These are phyloP conservation scores for Oreonectes daqikongensis DNA, from an alignment of 2,797 vertebrate genomes.

Conservation along the genomic window DNA sequence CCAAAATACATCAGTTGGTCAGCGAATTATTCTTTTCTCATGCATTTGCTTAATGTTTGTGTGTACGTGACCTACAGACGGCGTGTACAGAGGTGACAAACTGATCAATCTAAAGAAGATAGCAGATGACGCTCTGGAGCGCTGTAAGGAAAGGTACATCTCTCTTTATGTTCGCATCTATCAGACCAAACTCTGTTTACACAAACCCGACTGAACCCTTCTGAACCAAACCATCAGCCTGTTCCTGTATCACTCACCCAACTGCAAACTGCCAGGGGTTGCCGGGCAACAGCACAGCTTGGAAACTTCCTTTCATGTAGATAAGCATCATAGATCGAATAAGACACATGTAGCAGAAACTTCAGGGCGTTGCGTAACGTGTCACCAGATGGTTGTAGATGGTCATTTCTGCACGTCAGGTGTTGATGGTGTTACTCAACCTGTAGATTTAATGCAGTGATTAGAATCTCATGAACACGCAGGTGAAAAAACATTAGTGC, in stretches of 20 bases:
- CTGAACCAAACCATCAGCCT: constrained; percentile 37
- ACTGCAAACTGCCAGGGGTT: constrained; percentile 61
- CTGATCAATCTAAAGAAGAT: constrained; percentile 82
- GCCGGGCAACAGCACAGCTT: constrained; percentile 69
- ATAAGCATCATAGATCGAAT: constrained; percentile 21
- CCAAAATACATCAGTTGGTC: neutral
- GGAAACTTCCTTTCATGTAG: constrained; percentile 57
- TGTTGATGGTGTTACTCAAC: neutral
- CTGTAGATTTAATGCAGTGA: neutral
- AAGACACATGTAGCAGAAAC: constrained; percentile 7
- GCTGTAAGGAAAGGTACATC: constrained; percentile 73
- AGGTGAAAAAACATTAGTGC: neutral
- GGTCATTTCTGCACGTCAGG: neutral
- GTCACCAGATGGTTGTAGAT: neutral
- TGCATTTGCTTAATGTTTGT: neutral
- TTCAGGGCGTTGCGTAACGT: neutral
- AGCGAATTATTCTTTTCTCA: neutral
- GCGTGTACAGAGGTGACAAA: constrained; percentile 81
- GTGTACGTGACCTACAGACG: constrained; percentile 66
- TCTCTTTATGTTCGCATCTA: neutral
- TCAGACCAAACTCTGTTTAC: constrained; percentile 59
- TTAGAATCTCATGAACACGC: neutral
- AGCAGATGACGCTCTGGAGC: constrained; percentile 75
- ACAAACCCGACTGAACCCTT: constrained; percentile 47
- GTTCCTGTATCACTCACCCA: constrained; percentile 46